These are phyloP conservation scores for Melanotaenia boesemani DNA, from an alignment of 2,797 vertebrate genomes.

Conservation along the genomic window DNA sequence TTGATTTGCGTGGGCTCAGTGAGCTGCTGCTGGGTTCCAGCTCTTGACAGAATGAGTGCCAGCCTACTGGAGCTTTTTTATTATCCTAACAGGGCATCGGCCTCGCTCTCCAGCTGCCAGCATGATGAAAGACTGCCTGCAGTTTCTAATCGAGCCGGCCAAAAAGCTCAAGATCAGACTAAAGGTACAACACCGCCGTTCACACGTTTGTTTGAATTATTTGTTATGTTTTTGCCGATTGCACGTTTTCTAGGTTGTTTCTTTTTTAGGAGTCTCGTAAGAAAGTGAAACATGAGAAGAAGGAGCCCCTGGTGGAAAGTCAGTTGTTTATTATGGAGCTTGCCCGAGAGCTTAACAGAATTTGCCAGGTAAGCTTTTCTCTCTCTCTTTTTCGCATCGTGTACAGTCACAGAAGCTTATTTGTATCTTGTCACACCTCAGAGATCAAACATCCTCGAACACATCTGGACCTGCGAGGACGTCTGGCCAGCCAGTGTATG, in stretches of 20 bases:
- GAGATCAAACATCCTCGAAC: conserved; percentile 79
- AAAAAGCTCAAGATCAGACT: conserved; percentile 85
- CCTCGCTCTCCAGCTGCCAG: conserved; percentile 61
- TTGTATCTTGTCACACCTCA: conserved; percentile 11
- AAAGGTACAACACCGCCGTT: conserved; percentile 69
- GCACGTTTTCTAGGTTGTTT: background rate
- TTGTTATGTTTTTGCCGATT: no score
- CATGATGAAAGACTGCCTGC: conserved; percentile 87
- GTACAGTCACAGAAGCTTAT: background rate
- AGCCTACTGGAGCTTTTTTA: conserved; percentile 59
- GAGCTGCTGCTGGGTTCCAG: conserved; percentile 48
- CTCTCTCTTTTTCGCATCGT: background rate
- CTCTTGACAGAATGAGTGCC: conserved; percentile 52
- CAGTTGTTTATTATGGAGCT: conserved; percentile 86
- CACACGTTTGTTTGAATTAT: no score
- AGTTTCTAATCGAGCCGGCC: conserved; percentile 85
- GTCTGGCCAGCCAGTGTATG: conserved; percentile 78
- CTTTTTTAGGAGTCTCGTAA: conserved; percentile 79
- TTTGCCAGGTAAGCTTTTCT: conserved; percentile 76
- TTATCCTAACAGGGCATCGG: conserved; percentile 61
- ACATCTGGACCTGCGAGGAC: conserved; percentile 84
- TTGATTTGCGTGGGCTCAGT: conserved; percentile 60
- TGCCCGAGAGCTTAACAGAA: conserved; percentile 81
- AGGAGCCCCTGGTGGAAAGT: conserved; percentile 80
- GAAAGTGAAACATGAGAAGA: conserved; percentile 77